These are phyloP conservation scores for Ectobius pallidus DNA, from an alignment of 2,888 invertebrate genomes.

Conservation along the genomic window DNA sequence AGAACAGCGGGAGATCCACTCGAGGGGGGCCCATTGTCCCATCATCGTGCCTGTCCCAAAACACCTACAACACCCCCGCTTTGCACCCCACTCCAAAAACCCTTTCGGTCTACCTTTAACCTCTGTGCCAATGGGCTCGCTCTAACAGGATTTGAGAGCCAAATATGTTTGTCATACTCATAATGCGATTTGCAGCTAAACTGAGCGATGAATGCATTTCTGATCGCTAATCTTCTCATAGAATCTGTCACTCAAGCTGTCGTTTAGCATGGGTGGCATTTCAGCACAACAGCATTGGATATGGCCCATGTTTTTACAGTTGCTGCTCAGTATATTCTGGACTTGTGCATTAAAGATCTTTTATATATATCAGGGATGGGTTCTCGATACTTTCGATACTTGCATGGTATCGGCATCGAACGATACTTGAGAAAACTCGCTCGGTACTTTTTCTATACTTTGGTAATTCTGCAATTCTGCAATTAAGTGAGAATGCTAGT, in stretches of 20 bases:
- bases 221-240: background rate
- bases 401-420: too few species aligned
- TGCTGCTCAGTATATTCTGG: too few species aligned
- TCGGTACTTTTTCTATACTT: too few species aligned
- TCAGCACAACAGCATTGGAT: too few species aligned
- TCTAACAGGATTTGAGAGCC: slow-evolving; percentile 2
- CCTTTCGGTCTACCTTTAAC: slow-evolving; percentile 5
- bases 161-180: background rate
- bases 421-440: too few species aligned
- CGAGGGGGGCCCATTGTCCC: slow-evolving; percentile 21
- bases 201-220: background rate
- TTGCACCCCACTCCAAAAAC: background rate
- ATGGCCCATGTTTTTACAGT: too few species aligned
- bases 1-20: slow-evolving; percentile 1
- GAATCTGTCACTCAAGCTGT: background rate
- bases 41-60: slow-evolving; percentile 17
- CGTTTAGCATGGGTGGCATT: too few species aligned
- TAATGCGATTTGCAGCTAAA: background rate
- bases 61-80: background rate
- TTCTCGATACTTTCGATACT: too few species aligned
- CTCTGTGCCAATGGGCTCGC: background rate
- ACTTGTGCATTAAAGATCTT: too few species aligned
- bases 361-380: too few species aligned
- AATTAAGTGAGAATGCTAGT: too few species aligned
- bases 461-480: too few species aligned